A percentile compares a stretch with the other conserved stretches of the same genome.
phyloP scores from a whole-genome alignment of 2,797 vertebrate genomes.

The Channa striata region DNA sequence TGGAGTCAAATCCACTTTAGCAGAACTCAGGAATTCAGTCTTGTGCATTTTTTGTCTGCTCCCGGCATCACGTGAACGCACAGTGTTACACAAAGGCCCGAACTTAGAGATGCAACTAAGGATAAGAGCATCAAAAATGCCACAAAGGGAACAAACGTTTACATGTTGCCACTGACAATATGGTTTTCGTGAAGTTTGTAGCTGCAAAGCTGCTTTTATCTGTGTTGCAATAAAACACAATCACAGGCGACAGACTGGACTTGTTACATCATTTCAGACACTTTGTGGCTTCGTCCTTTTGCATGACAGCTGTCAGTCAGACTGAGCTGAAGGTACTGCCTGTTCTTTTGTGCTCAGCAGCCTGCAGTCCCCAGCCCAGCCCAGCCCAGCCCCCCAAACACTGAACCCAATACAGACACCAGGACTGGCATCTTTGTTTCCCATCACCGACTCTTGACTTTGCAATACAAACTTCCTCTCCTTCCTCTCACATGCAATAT shows the following conservation, averaged over 20 bases:
- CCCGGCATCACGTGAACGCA: slow-evolving; percentile 11
- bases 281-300: not conserved
- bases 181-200: not conserved
- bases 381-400: not conserved
- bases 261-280: not conserved
- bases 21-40: slow-evolving; percentile 19
- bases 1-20: slow-evolving; percentile 18
- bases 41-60: slow-evolving; percentile 16
- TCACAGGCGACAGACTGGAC: not conserved
- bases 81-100: slow-evolving; percentile 3
- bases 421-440: slow-evolving; percentile 18
- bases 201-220: too few relatives aligned
- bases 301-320: slow-evolving; percentile 31
- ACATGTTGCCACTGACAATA: not conserved
- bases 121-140: not conserved
- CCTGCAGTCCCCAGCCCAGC: slow-evolving; percentile 1
- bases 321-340: slow-evolving; percentile 33
- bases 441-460: slow-evolving; percentile 36
- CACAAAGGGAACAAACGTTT: not conserved
- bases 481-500: slow-evolving; percentile 19
- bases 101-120: too few relatives aligned
- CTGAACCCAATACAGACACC: slow-evolving; percentile 1
- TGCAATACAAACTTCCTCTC: slow-evolving; percentile 23
- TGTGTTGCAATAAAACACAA: too few relatives aligned
- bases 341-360: slow-evolving; percentile 28